Percentiles rank a stretch among this genome's conserved stretches.
phyloP scores from a whole-genome alignment of 2,888 invertebrate genomes.

The Archaeoteleia sp. region DNA sequence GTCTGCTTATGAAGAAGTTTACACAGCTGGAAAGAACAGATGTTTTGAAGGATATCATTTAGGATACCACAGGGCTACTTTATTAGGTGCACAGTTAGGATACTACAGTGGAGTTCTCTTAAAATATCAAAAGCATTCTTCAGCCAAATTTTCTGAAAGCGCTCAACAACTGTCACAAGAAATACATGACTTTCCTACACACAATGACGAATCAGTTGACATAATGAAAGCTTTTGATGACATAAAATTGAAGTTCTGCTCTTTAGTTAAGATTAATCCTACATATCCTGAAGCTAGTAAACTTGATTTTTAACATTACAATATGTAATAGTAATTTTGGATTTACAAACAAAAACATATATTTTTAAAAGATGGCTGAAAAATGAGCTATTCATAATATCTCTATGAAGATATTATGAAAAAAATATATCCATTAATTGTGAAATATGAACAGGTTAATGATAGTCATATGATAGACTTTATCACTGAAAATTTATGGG shows the following conservation, averaged over 20 bases:
- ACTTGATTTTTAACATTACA: constrained; percentile 77
- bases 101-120: constrained; percentile 81
- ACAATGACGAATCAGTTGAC: constrained; percentile 81
- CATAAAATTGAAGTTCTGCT: constrained; percentile 82
- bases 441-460: constrained; percentile 25
- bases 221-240: constrained; percentile 79
- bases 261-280: constrained; percentile 80
- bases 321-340: no score
- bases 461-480: constrained; percentile 77
- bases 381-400: no score
- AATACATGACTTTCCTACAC: constrained; percentile 80
- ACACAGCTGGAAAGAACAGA: constrained; percentile 78
- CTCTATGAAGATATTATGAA: constrained; percentile 21
- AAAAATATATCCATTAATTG: constrained; percentile 21
- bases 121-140: constrained; percentile 69
- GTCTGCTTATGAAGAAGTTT: constrained; percentile 83
- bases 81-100: constrained; percentile 86
- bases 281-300: constrained; percentile 77
- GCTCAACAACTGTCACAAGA: constrained; percentile 78
- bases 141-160: constrained; percentile 77
- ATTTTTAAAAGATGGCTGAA: constrained; percentile 45
- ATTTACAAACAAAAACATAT: neutral
- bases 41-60: constrained; percentile 81
- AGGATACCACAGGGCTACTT: constrained; percentile 86
- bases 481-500: constrained; percentile 82